Evolutionary conservation across 2,113 vertebrate genomes (phyloP).

Genomic region (Pterocles orientalis): DNA sequence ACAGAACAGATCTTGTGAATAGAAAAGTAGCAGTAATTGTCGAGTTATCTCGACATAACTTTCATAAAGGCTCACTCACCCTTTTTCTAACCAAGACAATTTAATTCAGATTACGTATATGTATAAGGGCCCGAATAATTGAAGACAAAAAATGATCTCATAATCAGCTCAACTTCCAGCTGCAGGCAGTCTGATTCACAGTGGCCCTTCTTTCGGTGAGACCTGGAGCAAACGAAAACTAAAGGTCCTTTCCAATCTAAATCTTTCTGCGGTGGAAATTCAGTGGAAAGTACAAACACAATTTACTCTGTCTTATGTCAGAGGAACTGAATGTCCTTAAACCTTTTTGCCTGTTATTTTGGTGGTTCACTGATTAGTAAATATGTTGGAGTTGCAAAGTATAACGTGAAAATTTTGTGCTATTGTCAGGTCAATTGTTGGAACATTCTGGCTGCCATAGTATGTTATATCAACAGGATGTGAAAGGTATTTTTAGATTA

Average conservation of each 20-base stretch:
- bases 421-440: background rate
- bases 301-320: background rate
- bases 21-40: background rate
- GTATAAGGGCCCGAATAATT: background rate
- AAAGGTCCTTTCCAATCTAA: background rate
- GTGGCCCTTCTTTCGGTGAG: background rate
- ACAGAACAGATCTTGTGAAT: background rate
- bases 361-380: background rate
- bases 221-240: background rate
- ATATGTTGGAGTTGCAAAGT: background rate
- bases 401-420: background rate
- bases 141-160: background rate
- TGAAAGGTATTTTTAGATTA: background rate
- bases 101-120: background rate
- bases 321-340: background rate
- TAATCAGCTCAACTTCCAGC: background rate
- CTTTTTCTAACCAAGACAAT: background rate
- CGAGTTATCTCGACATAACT: background rate
- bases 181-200: fast-evolving
- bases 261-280: too few species aligned
- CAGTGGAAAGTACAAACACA: background rate
- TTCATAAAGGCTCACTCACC: background rate
- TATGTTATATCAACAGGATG: background rate
- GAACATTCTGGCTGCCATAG: background rate
- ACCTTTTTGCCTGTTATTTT: background rate